phyloP scores from a whole-genome alignment of 2,113 vertebrate species.

The Podiceps cristatus region DNA sequence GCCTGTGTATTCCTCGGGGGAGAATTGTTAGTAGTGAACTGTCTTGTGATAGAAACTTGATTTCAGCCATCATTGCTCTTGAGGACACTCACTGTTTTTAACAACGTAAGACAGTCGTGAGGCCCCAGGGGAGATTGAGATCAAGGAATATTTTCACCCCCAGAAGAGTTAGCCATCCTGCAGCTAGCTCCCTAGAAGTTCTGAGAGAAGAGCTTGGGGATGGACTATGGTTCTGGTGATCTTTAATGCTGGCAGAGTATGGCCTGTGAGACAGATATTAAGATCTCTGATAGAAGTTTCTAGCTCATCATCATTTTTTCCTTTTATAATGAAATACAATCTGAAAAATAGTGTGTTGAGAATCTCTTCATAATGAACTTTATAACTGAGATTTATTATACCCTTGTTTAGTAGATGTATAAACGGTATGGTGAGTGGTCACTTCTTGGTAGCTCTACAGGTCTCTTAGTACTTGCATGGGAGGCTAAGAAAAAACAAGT shows the following conservation, averaged over 20 bases:
- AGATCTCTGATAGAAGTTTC: neutral
- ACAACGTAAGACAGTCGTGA: neutral
- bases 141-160: neutral
- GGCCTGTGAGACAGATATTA: neutral
- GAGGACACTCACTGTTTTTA: neutral
- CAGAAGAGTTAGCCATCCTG: neutral
- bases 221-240: neutral
- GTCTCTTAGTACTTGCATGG: neutral
- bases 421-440: neutral
- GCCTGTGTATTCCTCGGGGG: neutral
- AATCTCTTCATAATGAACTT: neutral
- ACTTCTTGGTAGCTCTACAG: neutral
- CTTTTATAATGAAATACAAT: neutral
- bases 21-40: neutral
- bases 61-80: neutral
- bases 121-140: neutral
- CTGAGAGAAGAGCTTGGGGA: neutral
- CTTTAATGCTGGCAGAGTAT: neutral
- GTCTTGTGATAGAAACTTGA: neutral
- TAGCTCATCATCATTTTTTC: neutral
- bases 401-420: neutral
- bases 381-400: neutral
- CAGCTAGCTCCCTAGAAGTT: neutral
- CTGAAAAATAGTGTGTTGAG: neutral
- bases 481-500: neutral